Conservation (phyloP, 2,113 vertebrate species). For the Petrocephalus microphthalmus region DNA sequence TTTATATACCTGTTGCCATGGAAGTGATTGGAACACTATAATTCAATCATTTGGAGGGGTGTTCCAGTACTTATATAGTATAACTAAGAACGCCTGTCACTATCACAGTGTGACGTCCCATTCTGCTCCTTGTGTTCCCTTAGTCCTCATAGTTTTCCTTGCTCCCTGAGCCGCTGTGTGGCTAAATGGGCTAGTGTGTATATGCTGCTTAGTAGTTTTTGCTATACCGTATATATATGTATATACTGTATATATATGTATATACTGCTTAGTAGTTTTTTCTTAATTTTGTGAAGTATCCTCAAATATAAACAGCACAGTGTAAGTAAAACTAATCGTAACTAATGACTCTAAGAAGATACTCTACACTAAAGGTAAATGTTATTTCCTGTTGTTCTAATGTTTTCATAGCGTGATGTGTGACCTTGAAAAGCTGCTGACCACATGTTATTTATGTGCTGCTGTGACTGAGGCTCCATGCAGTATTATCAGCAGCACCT, state of each 20-base stretch:
- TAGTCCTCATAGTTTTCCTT: neutral
- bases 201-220: too few species aligned
- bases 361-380: neutral
- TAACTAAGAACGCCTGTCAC: neutral
- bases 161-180: neutral
- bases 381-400: neutral
- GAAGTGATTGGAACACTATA: too few species aligned
- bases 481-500: neutral
- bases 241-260: too few species aligned
- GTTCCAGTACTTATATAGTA: too few species aligned
- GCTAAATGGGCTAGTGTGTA: neutral
- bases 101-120: neutral
- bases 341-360: neutral
- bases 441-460: neutral
- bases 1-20: too few species aligned
- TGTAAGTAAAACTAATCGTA: neutral
- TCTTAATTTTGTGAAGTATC: neutral
- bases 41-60: too few species aligned
- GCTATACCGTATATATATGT: too few species aligned
- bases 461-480: neutral
- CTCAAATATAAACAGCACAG: neutral
- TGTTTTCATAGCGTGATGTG: neutral
- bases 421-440: neutral
- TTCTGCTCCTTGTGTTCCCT: neutral
- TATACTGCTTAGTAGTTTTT: neutral